Base-by-base conservation (phyloP, 2,113 vertebrate species). In the Mugil cephalus region DNA sequence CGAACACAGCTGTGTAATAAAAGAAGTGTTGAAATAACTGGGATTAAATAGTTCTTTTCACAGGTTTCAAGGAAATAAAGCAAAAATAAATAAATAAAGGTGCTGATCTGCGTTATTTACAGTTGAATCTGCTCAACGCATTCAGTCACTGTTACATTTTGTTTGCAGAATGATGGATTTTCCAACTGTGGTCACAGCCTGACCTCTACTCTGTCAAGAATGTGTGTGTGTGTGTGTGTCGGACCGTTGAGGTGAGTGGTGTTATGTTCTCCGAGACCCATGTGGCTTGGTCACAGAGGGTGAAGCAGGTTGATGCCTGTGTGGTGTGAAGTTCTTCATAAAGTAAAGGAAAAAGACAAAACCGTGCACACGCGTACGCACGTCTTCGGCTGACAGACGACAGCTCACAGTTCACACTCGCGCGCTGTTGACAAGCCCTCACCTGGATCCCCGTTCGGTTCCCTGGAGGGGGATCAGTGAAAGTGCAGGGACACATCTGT, bases 391-490 rank as follows among this genome's bases (percentile, higher is more conserved):
- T 82, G 83, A 79, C 68, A 86, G 50, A 15, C 77, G 59, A 38
- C 65, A 30, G 66, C 74, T 72, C 58, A 2, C 56, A 77, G 69
- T 79, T 60, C 39, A 61, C 52, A 63, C 66, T 56, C 54, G 47
- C 77, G 64, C 35, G 63, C 74, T 83, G 88, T 83, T 88, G 80
- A 88, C 88, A 89, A 47, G 73, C 79, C 86, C 73, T 88, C 85
- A 88, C 86, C 89, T 91, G 81, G 82, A 64, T 69, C 72, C 50
- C 38, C 38, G 62, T 62, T 80, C 69, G 9, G 36, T 59, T 74
- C 87, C 73, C 79, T 19, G 68, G 60, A n/a, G 82, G 89, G 77
- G 63, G 69, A 47, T 76, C 66, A 73, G 71, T 35, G 73, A 68
- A 66, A 81, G 87, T 68, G 80, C 74, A 83, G 51, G 42, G 80